Conservation (phyloP, 2,888 invertebrate genomes). For the Apeira syringaria region DNA sequence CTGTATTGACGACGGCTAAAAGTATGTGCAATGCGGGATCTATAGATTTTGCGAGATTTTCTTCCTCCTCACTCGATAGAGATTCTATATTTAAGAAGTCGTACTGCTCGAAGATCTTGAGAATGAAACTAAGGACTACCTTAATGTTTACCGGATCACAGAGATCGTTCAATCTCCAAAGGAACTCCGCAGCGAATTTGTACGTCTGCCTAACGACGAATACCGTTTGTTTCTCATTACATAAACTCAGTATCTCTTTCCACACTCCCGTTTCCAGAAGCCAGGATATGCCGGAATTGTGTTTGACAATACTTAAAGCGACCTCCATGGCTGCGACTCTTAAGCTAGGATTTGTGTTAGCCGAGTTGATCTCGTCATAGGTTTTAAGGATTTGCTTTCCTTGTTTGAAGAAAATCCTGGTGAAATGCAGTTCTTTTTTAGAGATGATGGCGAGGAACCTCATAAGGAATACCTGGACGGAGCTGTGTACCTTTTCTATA, state of each 20-base stretch:
- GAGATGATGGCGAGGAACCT: constrained; percentile 85
- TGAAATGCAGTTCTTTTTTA: constrained; percentile 83
- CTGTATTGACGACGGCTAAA: constrained; percentile 77
- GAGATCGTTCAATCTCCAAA: constrained; percentile 81
- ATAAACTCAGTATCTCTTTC: constrained; percentile 85
- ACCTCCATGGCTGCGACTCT: constrained; percentile 87
- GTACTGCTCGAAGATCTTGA: constrained; percentile 83
- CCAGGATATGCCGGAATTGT: constrained; percentile 86
- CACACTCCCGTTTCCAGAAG: constrained; percentile 85
- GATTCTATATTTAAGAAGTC: constrained; percentile 76
- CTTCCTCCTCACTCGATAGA: constrained; percentile 73
- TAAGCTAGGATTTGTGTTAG: constrained; percentile 81
- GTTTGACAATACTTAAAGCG: constrained; percentile 82
- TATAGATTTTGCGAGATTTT: constrained; percentile 76
- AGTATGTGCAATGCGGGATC: constrained; percentile 84
- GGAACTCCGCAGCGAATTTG: constrained; percentile 84
- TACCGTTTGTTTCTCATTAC: constrained; percentile 86
- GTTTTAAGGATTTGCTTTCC: constrained; percentile 47
- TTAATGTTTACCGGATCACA: constrained; percentile 75
- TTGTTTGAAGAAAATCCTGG: constrained; percentile 74
- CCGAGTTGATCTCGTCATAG: constrained; percentile 51
- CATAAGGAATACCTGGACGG: constrained; percentile 84
- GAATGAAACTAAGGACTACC: constrained; percentile 80
- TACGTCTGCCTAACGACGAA: constrained; percentile 88
- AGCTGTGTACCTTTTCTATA: constrained; percentile 49